Base-by-base conservation (phyloP, 2,888 invertebrate species). In the Cheilosia pagana region DNA sequence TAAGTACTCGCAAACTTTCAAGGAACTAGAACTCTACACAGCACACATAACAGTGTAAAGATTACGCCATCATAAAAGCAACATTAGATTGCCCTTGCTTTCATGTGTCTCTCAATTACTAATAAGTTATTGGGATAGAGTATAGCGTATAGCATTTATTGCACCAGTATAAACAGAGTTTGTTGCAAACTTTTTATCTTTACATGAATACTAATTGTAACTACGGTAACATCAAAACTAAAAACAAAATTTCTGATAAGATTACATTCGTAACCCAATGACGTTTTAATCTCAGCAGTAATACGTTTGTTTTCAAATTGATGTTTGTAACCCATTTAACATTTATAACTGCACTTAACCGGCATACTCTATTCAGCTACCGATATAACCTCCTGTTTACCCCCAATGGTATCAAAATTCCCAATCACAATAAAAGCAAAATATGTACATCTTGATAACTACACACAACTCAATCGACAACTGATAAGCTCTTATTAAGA, bases 401-500 rank as follows among this genome's bases (percentile, higher is more conserved):
- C 59, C 57, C 48, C 25, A 35, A n/a, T 55, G 55, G 28, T 68
- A 59, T 48, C 70, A 16, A 5, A n/a, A 48, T 16, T 48, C 3
- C 21, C 21, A 19, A 55, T 31, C 41, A 28, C 14, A 65, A 35
- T 35, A 63, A 39, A 19, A 65, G 23, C 41, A 28, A 53, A 43
- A 41, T 28, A 57, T 21, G 10, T 57, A 16, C 55, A 57, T 48
- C 48, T 57, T 57, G 70, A 70, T 70, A 48, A 70, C 7, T 23
- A 23, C 57, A 57, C 10, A 59, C 1, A 48, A 16, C 16, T 31
- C 14, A 53, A 45, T 68, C 35, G 28, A 68, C 25, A 6, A 21
- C 23, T 19, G 60, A 62, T 72, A 72, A 72, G 62, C 19, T 23
- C 12, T 7, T 53, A 31, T 25, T 35, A n/a, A 50, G 72, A 72